Evolutionary conservation across 1,140 invertebrate species (phyloP).

Genomic region (Panagrolaimus sp.): DNA sequence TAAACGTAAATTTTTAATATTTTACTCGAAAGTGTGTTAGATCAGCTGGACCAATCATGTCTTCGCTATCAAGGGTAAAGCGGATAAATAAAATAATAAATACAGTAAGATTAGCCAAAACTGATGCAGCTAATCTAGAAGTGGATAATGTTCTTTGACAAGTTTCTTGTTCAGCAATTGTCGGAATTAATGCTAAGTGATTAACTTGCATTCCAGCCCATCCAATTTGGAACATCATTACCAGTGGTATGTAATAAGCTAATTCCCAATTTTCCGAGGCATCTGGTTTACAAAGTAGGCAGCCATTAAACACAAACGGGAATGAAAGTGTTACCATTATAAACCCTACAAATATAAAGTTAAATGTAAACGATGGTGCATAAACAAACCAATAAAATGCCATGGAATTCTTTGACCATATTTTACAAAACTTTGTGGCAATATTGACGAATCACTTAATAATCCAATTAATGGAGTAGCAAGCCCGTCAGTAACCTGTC

Average conservation of each 20-base stretch:
- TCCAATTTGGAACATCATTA: conserved; percentile 88
- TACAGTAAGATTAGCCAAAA: conserved; percentile 45
- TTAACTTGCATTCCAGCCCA: conserved; percentile 74
- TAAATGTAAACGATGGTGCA: conserved; percentile 20
- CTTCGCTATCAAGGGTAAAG: conserved; percentile 23
- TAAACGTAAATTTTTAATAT: not conserved
- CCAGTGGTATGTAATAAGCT: conserved; percentile 80
- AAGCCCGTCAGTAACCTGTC: conserved; percentile 75
- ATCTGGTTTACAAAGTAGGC: conserved; percentile 67
- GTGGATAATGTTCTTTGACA: conserved; percentile 14
- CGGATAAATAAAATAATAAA: conserved; percentile 43
- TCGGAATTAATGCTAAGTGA: conserved; percentile 80
- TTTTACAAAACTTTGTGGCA: conserved; percentile 60
- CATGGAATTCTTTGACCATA: conserved; percentile 82
- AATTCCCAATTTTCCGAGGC: conserved; percentile 70
- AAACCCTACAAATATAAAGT: conserved; percentile 64
- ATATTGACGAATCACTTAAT: conserved; percentile 71
- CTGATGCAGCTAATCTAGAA: conserved; percentile 14
- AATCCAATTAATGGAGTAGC: conserved; percentile 81
- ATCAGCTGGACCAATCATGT: conserved; percentile 43
- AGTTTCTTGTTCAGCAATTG: not conserved
- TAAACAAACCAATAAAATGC: conserved; percentile 75
- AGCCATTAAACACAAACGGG: conserved; percentile 81
- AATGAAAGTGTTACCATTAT: conserved; percentile 73
- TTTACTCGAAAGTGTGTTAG: conserved; percentile 38